phyloP scores from a whole-genome alignment of 2,888 invertebrate species.

The Pristionchus mayeri region DNA sequence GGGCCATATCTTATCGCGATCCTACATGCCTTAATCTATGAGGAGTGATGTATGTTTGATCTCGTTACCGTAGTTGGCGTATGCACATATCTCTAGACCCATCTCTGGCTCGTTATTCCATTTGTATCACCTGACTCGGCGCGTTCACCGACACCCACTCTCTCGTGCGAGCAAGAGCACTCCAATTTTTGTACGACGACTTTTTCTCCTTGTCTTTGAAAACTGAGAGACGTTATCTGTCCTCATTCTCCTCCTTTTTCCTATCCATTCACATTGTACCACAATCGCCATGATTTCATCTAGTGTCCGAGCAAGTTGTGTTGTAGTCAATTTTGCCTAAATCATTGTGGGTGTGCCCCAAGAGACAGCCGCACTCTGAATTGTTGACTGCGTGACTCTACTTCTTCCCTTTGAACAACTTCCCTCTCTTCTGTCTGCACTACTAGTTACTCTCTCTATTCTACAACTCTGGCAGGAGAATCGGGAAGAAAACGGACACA shows the following conservation, averaged over 20 bases:
- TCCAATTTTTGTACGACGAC: not conserved
- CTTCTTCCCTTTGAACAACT: not conserved
- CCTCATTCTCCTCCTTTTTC: too few relatives aligned
- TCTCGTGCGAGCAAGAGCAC: too few relatives aligned
- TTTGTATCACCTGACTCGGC: too few relatives aligned
- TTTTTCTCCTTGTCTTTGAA: not conserved
- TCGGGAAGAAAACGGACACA: slow-evolving; percentile 1
- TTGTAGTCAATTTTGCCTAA: not conserved
- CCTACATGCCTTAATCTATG: not conserved
- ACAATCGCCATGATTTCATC: not conserved
- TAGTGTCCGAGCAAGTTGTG: not conserved
- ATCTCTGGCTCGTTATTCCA: too few relatives aligned
- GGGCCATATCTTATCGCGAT: not conserved
- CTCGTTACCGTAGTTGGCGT: too few relatives aligned
- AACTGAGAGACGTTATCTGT: too few relatives aligned
- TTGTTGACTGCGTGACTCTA: not conserved
- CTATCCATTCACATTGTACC: not conserved
- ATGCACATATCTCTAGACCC: too few relatives aligned
- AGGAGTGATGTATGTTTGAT: not conserved
- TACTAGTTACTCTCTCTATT: not conserved
- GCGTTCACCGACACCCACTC: too few relatives aligned
- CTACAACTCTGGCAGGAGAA: not conserved
- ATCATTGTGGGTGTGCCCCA: not conserved
- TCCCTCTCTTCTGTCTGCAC: not conserved
- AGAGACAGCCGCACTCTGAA: not conserved